A percentile compares a stretch with the other conserved stretches of the same genome.
These are phyloP conservation scores for Eupithecia exiguata DNA, from an alignment of 2,888 invertebrate genomes.

Conservation along the genomic window DNA sequence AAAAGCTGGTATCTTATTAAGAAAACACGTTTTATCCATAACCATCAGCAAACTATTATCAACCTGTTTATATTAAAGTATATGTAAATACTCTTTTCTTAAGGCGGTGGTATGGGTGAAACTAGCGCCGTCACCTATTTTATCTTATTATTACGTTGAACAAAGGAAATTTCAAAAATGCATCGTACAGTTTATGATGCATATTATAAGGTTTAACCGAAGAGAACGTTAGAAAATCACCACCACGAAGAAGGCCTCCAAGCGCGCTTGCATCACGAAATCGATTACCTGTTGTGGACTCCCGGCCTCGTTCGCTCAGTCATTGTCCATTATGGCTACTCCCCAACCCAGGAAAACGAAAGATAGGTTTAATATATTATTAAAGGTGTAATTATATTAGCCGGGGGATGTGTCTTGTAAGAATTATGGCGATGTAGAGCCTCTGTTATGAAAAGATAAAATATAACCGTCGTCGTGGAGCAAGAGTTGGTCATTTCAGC, in stretches of 20 bases:
- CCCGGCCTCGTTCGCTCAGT: conserved; percentile 43
- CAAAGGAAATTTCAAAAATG: too few species aligned
- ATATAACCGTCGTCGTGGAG: conserved; percentile 17
- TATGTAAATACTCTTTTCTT: not conserved
- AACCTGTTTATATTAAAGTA: not conserved
- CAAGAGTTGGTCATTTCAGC: conserved; percentile 16
- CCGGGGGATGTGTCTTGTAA: conserved; percentile 34
- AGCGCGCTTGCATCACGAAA: conserved; percentile 46
- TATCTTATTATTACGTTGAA: too few species aligned
- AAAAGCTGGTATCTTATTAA: too few species aligned
- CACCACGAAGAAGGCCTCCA: conserved; percentile 31
- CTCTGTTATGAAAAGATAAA: conserved; percentile 38
- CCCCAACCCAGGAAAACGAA: conserved; percentile 35
- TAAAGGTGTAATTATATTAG: conserved; percentile 40
- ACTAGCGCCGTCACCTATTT: too few species aligned
- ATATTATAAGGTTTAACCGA: too few species aligned
- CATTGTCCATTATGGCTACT: conserved; percentile 45
- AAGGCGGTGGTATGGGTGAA: too few species aligned
- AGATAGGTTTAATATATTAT: conserved; percentile 40
- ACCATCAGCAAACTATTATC: not conserved
- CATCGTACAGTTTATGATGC: too few species aligned
- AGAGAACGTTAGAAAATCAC: not conserved
- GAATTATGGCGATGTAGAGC: conserved; percentile 36
- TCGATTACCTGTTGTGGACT: conserved; percentile 45
- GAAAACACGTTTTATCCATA: not conserved